These are phyloP conservation scores for Ictidomys tridecemlineatus DNA, from an alignment of 2,113 vertebrate species.

Conservation along the genomic window DNA sequence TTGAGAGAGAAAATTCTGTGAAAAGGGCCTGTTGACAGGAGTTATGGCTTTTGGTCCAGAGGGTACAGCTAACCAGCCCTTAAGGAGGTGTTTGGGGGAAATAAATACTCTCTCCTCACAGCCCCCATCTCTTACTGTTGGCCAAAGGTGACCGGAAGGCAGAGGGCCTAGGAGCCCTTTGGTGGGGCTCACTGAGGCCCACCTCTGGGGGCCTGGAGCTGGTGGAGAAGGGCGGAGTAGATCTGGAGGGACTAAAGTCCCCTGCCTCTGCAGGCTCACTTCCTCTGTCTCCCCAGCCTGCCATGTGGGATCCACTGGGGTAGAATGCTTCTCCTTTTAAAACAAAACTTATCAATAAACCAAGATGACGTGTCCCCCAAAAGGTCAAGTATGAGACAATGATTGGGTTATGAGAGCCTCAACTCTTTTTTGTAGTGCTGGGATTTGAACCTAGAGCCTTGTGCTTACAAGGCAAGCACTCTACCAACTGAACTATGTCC, in stretches of 20 bases:
- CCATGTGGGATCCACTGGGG: background rate
- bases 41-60: constrained; percentile 50
- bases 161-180: background rate
- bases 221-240: background rate
- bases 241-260: background rate
- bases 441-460: no score
- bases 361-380: background rate
- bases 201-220: background rate
- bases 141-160: background rate
- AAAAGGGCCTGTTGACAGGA: constrained; percentile 53
- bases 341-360: constrained; percentile 38
- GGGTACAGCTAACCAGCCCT: background rate
- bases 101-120: background rate
- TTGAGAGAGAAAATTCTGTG: constrained; percentile 43
- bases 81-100: background rate
- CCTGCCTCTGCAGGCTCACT: background rate
- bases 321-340: background rate
- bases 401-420: no score
- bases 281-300: constrained; percentile 5
- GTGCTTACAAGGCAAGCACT: no score
- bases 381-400: no score
- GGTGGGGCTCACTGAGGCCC: background rate
- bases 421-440: no score
- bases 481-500: no score
- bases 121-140: background rate